A percentile compares a stretch with the other conserved stretches of the same genome.
Evolutionary conservation across 2,797 vertebrate genomes (phyloP).

Genomic region (Chelidonichthys spinosus): DNA sequence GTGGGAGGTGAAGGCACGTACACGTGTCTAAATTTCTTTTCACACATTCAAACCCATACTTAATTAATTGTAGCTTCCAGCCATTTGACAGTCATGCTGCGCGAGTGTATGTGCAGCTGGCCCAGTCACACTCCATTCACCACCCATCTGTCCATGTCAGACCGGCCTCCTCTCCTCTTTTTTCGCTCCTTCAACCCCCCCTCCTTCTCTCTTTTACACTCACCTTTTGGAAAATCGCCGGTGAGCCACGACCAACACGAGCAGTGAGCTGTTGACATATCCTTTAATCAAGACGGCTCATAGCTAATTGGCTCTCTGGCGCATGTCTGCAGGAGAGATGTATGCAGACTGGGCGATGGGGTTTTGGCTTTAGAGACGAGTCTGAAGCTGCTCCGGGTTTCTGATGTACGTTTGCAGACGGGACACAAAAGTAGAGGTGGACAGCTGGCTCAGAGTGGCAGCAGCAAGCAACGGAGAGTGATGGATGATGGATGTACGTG

Average conservation of each 20-base stretch:
- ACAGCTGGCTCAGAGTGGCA: slow-evolving; percentile 50
- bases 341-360: slow-evolving; percentile 1
- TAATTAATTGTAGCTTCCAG: slow-evolving; percentile 82
- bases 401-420: slow-evolving; percentile 30
- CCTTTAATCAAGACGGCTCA: slow-evolving; percentile 65
- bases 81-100: slow-evolving; percentile 76
- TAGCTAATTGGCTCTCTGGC: slow-evolving; percentile 50
- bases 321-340: slow-evolving; percentile 10
- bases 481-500: slow-evolving; percentile 29
- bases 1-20: slow-evolving; percentile 59
- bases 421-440: slow-evolving; percentile 49
- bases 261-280: slow-evolving; percentile 46
- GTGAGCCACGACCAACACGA: slow-evolving; percentile 25
- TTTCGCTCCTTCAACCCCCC: slow-evolving; percentile 2
- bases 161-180: slow-evolving; percentile 47
- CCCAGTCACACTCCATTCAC: slow-evolving; percentile 80
- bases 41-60: slow-evolving; percentile 71
- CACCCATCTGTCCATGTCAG: slow-evolving; percentile 81
- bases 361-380: slow-evolving; percentile 22
- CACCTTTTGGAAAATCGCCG: slow-evolving; percentile 52
- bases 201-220: slow-evolving; percentile 24
- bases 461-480: slow-evolving; percentile 37
- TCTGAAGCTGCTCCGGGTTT: slow-evolving; percentile 19
- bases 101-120: slow-evolving; percentile 80
- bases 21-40: slow-evolving; percentile 64